Evolutionary conservation across 2,113 vertebrate genomes (phyloP), one percentile per base, ranked within the genome.

Genomic region (Phrynosoma blainvillii): DNA sequence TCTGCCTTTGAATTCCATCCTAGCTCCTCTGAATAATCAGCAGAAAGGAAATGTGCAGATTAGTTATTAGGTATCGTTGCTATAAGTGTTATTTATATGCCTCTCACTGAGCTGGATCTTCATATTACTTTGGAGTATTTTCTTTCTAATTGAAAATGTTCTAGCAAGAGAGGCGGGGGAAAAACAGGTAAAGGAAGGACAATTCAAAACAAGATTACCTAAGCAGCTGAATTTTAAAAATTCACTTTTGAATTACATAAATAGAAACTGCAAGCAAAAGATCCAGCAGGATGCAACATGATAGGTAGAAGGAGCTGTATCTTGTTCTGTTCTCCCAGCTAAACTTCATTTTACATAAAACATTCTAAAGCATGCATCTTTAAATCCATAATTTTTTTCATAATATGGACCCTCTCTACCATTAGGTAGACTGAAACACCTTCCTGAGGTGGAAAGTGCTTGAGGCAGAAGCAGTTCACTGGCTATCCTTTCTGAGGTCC

Each of bases 151-250:
- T 76, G 59, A 82, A 89, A 87, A 79, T 9, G 9, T 13, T 77
- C 68, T 70, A 90, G 13, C 16, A 94, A 89, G n/a, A 84, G 20
- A 18, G 59, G 59, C 23, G 10, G 36, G 59, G 12, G 40, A n/a
- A 83, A 82, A 91, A 90, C 68, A 86, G 25, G 40, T 90, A 90
- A 88, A 36, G 0, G 54, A 62, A 90, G 89, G 85, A 27, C 81
- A 2, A n/a, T 3, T 92, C 40, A n/a, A 85, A 68, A 66, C n/a
- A 20, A 11, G 56, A 73, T 78, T 85, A 0, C 90, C 71, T 23
- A 77, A 87, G n/a, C 0, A 71, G 2, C 10, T 89, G 7, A 0
- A 0, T 88, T 79, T 56, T 56, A n/a, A 47, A 2, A 90, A 75
- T 23, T 79, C 0, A 42, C 85, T 70, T 56, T 68, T 36, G 84